Conservation (phyloP, 2,888 invertebrate species). For the Monoplex corrugatus region DNA sequence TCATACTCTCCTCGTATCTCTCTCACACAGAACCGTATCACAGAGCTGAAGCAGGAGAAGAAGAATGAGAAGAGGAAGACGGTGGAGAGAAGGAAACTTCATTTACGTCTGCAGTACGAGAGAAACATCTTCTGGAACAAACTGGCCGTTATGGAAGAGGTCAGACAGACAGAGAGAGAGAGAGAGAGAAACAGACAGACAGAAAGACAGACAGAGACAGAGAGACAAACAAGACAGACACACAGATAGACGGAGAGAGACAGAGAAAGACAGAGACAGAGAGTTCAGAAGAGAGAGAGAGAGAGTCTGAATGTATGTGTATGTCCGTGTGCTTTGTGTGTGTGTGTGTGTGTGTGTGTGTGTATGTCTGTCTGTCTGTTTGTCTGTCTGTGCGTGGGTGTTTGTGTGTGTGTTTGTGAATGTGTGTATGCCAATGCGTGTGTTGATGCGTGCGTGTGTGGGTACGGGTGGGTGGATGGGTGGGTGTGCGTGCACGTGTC, state of each 20-base stretch:
- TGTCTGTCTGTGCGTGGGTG: too few relatives aligned
- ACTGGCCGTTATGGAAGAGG: constrained; percentile 29
- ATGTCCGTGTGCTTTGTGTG: not conserved
- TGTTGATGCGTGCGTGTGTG: too few relatives aligned
- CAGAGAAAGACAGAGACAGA: not conserved
- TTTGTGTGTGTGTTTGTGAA: too few relatives aligned
- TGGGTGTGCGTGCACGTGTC: too few relatives aligned
- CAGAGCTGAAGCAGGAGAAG: constrained; percentile 45
- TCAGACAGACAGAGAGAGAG: not conserved
- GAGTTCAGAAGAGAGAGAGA: not conserved
- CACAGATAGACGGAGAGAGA: not conserved
- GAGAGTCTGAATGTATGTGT: not conserved
- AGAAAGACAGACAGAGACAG: too few relatives aligned
- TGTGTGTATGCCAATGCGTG: too few relatives aligned
- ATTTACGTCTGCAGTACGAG: constrained; percentile 34
- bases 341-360: too few relatives aligned
- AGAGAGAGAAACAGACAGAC: too few relatives aligned
- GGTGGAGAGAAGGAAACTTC: not conserved
- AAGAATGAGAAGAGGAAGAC: constrained; percentile 15
- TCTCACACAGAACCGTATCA: constrained; percentile 33
- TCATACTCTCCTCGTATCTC: not conserved
- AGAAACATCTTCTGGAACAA: not conserved
- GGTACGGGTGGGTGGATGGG: too few relatives aligned
- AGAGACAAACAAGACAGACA: too few relatives aligned
- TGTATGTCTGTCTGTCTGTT: too few relatives aligned